Conservation (phyloP, 2,888 invertebrate species). For the Melanostoma scalare region DNA sequence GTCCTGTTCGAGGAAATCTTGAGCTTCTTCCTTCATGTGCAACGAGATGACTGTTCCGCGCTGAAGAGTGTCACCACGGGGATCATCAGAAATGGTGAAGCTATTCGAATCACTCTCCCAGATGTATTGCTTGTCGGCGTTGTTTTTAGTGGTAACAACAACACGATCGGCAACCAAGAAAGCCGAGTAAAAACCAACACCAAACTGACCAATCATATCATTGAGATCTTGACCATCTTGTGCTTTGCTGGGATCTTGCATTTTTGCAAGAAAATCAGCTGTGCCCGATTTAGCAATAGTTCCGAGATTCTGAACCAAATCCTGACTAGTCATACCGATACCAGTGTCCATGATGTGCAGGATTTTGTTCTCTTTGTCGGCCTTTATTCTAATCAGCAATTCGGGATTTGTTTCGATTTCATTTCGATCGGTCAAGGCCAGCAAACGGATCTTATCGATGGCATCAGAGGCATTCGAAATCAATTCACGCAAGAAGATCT, state of each 20-base stretch:
- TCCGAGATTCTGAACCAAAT: conserved; percentile 97
- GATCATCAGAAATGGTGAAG: conserved; percentile 96
- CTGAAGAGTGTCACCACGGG: conserved; percentile 94
- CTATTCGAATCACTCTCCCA: conserved; percentile 98
- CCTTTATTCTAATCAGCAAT: conserved; percentile 93
- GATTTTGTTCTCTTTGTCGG: conserved; percentile 95
- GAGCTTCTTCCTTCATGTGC: conserved; percentile 97
- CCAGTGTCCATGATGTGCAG: conserved; percentile 98
- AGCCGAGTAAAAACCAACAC: conserved; percentile 99
- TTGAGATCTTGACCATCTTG: conserved; percentile 89
- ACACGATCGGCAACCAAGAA: conserved; percentile 98
- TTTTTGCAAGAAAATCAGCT: conserved; percentile 96
- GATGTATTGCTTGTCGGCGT: conserved; percentile 95
- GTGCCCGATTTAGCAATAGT: conserved; percentile 99
- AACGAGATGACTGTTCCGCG: conserved; percentile 94
- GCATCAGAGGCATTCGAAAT: conserved; percentile 99
- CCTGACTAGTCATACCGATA: conserved; percentile 97
- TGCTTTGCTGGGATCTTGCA: conserved; percentile 86
- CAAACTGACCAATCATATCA: conserved; percentile 99
- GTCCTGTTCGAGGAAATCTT: conserved; percentile 96
- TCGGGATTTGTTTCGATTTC: conserved; percentile 91
- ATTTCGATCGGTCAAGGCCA: conserved; percentile 93
- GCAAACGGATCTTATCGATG: conserved; percentile 96
- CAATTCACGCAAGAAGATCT: conserved; percentile 98
- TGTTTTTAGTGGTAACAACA: conserved; percentile 97